A percentile compares a stretch with the other conserved stretches of the same genome.
phyloP scores from a whole-genome alignment of 2,113 vertebrate species.

The Datnioides undecimradiatus region DNA sequence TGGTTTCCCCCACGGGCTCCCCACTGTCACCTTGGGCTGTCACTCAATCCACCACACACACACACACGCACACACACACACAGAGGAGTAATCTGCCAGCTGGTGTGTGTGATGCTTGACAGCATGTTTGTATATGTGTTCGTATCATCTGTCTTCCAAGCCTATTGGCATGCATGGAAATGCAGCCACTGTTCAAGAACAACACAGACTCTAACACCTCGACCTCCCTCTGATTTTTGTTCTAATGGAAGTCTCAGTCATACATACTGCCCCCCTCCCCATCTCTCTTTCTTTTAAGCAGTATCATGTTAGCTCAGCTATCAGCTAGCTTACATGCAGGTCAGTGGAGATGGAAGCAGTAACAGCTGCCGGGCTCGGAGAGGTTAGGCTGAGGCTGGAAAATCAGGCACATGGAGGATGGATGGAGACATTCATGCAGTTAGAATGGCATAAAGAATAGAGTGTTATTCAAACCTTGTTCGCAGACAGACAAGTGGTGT shows the following conservation, averaged over 20 bases:
- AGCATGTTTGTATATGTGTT: conserved; percentile 50
- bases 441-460: conserved; percentile 6
- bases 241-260: neutral
- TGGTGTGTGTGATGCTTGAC: conserved; percentile 50
- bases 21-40: conserved; percentile 64
- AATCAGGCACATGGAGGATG: conserved; percentile 4
- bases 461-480: conserved; percentile 28
- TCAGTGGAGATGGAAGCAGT: conserved; percentile 35
- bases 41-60: conserved; percentile 62
- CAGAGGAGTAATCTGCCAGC: conserved; percentile 50
- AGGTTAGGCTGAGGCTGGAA: conserved; percentile 14
- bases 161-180: conserved; percentile 12
- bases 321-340: conserved; percentile 23
- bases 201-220: neutral
- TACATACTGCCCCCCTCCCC: neutral
- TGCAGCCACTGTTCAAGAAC: conserved; percentile 6
- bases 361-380: conserved; percentile 34
- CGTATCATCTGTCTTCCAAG: conserved; percentile 10
- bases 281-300: conserved; percentile 4
- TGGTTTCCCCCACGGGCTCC: conserved; percentile 59
- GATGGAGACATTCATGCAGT: conserved; percentile 22
- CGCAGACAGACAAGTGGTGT: neutral
- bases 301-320: conserved; percentile 24
- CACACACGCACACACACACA: conserved; percentile 29
- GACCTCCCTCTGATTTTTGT: neutral